A percentile compares a stretch with the other conserved stretches of the same genome.
Evolutionary conservation across 2,113 vertebrate genomes (phyloP).

Genomic region (Cyrtonyx montezumae): DNA sequence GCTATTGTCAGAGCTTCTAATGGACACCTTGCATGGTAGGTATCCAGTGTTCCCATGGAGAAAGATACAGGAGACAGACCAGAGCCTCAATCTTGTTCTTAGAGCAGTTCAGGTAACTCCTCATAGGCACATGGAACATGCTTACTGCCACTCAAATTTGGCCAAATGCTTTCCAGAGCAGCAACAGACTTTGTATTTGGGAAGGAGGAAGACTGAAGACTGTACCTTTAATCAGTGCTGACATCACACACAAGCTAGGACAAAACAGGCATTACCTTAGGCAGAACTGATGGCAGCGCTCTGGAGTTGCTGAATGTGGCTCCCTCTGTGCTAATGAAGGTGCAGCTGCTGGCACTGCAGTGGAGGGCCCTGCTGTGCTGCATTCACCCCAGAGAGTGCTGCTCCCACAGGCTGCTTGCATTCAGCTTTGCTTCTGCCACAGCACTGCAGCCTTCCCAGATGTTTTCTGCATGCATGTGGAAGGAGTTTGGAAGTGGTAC

Average conservation of each 20-base stretch:
- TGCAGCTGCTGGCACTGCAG: neutral
- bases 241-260: neutral
- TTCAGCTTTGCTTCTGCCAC: neutral
- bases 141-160: neutral
- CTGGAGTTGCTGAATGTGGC: neutral
- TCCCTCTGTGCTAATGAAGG: fast-evolving
- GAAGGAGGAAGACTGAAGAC: neutral
- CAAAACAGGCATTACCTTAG: neutral
- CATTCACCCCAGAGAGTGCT: neutral
- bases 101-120: neutral
- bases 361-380: neutral
- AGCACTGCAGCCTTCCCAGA: neutral
- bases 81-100: neutral
- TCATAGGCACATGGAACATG: too few species aligned
- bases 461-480: too few species aligned
- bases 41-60: neutral
- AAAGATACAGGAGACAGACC: neutral
- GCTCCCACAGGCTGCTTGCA: neutral
- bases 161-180: neutral
- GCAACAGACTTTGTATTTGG: fast-evolving
- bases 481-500: neutral
- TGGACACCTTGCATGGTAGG: neutral
- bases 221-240: too few species aligned
- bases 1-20: neutral
- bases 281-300: neutral